These are phyloP conservation scores for Anoplopoma fimbria DNA, from an alignment of 2,113 vertebrate genomes.

Conservation along the genomic window DNA sequence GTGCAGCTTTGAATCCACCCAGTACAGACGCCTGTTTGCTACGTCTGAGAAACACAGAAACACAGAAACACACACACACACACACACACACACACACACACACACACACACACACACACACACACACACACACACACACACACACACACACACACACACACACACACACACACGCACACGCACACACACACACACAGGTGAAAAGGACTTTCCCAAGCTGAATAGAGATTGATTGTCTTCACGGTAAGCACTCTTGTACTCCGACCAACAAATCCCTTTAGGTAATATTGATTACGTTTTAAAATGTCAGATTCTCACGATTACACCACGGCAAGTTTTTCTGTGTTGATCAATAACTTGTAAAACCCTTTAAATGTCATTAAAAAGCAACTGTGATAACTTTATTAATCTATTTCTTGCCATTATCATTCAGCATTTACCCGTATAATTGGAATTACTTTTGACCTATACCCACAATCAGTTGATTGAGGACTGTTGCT, in stretches of 20 bases:
- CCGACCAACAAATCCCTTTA: constrained; percentile 62
- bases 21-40: constrained; percentile 94
- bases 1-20: constrained; percentile 98
- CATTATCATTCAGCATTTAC: constrained; percentile 24
- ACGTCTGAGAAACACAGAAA: constrained; percentile 86
- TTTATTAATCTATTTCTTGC: constrained; percentile 13
- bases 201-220: constrained; percentile 26
- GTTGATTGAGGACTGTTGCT: neutral
- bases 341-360: constrained; percentile 29
- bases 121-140: constrained; percentile 56
- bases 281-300: constrained; percentile 63
- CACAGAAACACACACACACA: constrained; percentile 48
- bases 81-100: constrained; percentile 31
- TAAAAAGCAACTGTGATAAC: neutral
- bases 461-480: constrained; percentile 31
- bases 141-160: constrained; percentile 50
- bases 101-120: constrained; percentile 44
- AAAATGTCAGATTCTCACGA: constrained; percentile 60
- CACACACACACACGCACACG: constrained; percentile 61
- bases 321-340: constrained; percentile 31
- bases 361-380: constrained; percentile 39
- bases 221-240: constrained; percentile 60
- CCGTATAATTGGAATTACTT: neutral
- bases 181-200: constrained; percentile 24
- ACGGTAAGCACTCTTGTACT: constrained; percentile 42